Base-by-base conservation (phyloP, 2,888 invertebrate species). In the Monoplex corrugatus region DNA sequence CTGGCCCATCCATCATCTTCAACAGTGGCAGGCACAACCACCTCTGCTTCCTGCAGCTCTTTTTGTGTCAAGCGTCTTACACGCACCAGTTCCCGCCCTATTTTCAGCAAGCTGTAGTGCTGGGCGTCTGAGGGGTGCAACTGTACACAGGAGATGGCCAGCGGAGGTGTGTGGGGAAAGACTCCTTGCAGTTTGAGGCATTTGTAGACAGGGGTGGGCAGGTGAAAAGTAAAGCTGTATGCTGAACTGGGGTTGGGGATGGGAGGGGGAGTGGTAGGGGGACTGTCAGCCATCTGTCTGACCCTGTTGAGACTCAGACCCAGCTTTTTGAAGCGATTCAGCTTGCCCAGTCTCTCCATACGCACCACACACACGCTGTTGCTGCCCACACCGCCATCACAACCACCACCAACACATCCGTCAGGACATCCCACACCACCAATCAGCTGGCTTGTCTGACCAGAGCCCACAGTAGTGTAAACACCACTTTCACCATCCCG, bases 121-220 rank as follows among this genome's bases (percentile, higher is more conserved):
- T 94, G 91, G 13, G 95, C 95, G 93, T 94, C 95, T 93, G 91
- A 94, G 28, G 94, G 94, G 89, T 94, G 94, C 94, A 95, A 94
- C 83, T 93, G 92, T 19, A 95, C 94, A 84, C 93, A 82, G 45
- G 92, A 91, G 16, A 93, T 57, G n/a, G 91, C 88, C 32, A 91
- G 88, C 23, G n/a, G 89, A 16, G 78, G 57, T 57, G 72, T 78
- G 19, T 89, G 57, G 19, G 87, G 45, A 50, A 85, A 84, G 72
- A 85, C 83, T 32, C 90, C 83, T 23, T 89, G 89, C 35, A 93
- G 90, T 89, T 94, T 94, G 32, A 94, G 87, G 80, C 93, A 92
- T 90, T 94, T 94, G 89, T 91, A 93, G 23, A 93, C 91, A 28
- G 93, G 94, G n/a, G 93, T 92, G 83, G 95, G 95, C 68, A 95